These are phyloP conservation scores for Drosophila arawakana DNA, from an alignment of 1,140 invertebrate genomes.

Conservation along the genomic window DNA sequence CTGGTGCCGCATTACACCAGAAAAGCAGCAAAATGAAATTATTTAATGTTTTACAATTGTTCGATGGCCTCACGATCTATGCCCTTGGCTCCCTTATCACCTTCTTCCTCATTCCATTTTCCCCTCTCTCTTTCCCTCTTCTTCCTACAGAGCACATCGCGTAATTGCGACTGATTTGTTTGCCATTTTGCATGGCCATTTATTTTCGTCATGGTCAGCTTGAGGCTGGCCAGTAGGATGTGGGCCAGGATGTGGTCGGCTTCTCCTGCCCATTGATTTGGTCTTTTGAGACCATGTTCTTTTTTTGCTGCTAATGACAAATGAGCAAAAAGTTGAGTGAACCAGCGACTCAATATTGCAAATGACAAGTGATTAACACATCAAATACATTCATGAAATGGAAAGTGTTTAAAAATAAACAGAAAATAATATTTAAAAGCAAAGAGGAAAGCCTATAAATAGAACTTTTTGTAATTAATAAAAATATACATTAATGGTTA, in stretches of 20 bases:
- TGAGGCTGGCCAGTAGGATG: constrained; percentile 45
- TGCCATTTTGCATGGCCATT: constrained; percentile 73
- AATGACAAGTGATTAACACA: constrained; percentile 6
- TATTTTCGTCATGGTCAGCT: constrained; percentile 71
- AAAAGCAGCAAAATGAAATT: constrained; percentile 59
- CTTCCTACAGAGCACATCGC: constrained; percentile 32
- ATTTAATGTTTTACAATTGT: constrained; percentile 74
- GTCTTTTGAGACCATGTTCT: constrained; percentile 25
- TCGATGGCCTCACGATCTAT: constrained; percentile 29
- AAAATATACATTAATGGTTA: no score
- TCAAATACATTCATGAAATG: not conserved
- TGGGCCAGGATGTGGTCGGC: constrained; percentile 39
- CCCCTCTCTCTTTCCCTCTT: not conserved
- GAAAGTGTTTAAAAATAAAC: not conserved
- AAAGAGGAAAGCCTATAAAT: no score
- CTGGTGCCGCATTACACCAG: constrained; percentile 58
- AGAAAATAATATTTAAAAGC: not conserved
- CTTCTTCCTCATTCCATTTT: not conserved
- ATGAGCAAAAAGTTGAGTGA: constrained; percentile 1
- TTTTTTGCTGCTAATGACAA: not conserved
- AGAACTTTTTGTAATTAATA: no score
- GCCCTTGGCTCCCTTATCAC: constrained; percentile 28
- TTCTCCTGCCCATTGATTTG: constrained; percentile 29
- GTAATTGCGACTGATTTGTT: constrained; percentile 78
- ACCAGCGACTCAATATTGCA: not conserved